These are phyloP conservation scores for Drosophila anceps DNA, from an alignment of 2,888 invertebrate genomes.

Conservation along the genomic window DNA sequence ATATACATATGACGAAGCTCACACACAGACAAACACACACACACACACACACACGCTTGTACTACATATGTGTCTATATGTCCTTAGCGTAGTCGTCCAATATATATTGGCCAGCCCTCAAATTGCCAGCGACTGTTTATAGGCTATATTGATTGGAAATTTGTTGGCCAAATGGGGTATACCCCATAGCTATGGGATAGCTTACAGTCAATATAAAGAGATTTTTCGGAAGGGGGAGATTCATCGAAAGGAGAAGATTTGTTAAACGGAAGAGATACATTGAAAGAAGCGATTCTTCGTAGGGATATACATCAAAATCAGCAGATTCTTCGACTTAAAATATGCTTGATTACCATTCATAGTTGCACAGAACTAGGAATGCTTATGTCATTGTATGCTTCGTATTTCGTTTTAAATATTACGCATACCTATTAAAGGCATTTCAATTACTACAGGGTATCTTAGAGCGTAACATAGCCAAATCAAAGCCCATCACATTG, in stretches of 20 bases:
- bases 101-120: slow-evolving; percentile 50
- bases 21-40: slow-evolving; percentile 13
- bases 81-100: slow-evolving; percentile 51
- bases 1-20: slow-evolving; percentile 10
- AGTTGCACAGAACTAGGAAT: neutral
- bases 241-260: neutral
- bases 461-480: neutral
- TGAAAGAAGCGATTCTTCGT: neutral
- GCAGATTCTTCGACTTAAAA: neutral
- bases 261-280: too few species aligned
- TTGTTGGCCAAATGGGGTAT: neutral
- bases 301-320: neutral
- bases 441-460: neutral
- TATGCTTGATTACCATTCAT: neutral
- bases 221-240: neutral
- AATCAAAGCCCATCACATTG: neutral
- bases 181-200: neutral
- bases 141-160: neutral
- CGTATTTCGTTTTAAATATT: neutral
- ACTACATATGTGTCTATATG: slow-evolving; percentile 17
- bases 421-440: neutral
- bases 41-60: slow-evolving; percentile 14
- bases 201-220: neutral
- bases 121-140: slow-evolving; percentile 41
- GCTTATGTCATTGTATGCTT: neutral